phyloP scores from a whole-genome alignment of 92 coral and sea anemone species.

The Epizoanthus fatuus region DNA sequence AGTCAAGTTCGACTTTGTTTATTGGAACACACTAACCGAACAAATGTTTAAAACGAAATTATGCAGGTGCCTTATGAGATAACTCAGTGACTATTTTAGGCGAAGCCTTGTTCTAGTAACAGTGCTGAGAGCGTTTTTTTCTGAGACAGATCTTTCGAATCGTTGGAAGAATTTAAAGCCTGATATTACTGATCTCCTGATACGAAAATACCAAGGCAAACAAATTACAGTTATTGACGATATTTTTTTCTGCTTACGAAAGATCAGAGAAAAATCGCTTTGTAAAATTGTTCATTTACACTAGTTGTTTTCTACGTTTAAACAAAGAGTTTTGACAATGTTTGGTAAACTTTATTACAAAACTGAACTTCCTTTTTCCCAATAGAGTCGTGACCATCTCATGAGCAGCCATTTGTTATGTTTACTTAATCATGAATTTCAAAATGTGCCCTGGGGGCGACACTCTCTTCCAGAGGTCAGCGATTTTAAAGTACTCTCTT shows the following conservation, averaged over 20 bases:
- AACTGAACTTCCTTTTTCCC: background rate
- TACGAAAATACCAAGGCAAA: background rate
- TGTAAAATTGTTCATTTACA: background rate
- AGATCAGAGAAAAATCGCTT: background rate
- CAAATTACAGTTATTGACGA: background rate
- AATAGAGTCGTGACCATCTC: background rate
- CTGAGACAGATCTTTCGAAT: background rate
- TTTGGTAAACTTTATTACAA: background rate
- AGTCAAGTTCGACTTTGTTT: too few species aligned
- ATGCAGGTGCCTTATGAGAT: background rate
- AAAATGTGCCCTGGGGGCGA: too few species aligned
- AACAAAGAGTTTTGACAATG: background rate
- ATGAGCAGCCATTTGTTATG: background rate
- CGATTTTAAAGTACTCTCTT: too few species aligned
- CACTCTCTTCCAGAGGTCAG: too few species aligned
- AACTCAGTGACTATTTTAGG: background rate
- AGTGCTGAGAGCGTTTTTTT: background rate
- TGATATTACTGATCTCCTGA: background rate
- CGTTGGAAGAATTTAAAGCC: background rate
- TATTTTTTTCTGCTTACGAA: background rate
- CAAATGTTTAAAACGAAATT: too few species aligned
- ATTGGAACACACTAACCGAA: too few species aligned
- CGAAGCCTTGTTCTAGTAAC: background rate
- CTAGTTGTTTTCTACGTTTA: background rate
- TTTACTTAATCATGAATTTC: background rate